These are phyloP conservation scores for Benitochromis conjunctus DNA, from an alignment of 2,113 vertebrate species.

Conservation along the genomic window DNA sequence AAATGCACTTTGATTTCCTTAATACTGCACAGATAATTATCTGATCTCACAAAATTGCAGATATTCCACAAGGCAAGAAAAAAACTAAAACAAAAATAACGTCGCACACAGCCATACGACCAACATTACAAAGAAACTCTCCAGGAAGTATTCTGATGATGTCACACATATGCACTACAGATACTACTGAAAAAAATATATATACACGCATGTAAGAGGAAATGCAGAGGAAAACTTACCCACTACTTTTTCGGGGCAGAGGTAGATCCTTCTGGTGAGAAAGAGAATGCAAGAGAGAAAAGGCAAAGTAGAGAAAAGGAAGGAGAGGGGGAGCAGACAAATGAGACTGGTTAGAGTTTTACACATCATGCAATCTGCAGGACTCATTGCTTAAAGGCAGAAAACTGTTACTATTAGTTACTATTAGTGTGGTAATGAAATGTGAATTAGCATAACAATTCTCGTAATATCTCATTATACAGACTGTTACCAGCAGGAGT, in stretches of 20 bases:
- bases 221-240: constrained; percentile 28
- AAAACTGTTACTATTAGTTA: background rate
- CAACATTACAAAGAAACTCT: background rate
- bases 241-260: constrained; percentile 69
- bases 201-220: background rate
- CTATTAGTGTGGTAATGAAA: background rate
- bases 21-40: background rate
- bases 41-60: background rate
- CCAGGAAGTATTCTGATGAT: background rate
- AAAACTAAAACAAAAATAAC: background rate
- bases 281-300: constrained; percentile 4
- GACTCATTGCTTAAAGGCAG: background rate
- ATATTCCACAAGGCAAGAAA: background rate
- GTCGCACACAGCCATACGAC: background rate
- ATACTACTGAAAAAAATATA: background rate
- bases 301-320: background rate
- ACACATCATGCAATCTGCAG: background rate
- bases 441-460: background rate
- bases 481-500: background rate
- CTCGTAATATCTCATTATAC: background rate
- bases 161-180: background rate
- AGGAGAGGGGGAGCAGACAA: background rate
- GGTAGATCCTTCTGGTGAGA: constrained; percentile 68
- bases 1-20: background rate
- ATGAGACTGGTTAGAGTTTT: background rate